phyloP scores from a whole-genome alignment of 2,797 vertebrate genomes.

The Pteronotus mesoamericanus region DNA sequence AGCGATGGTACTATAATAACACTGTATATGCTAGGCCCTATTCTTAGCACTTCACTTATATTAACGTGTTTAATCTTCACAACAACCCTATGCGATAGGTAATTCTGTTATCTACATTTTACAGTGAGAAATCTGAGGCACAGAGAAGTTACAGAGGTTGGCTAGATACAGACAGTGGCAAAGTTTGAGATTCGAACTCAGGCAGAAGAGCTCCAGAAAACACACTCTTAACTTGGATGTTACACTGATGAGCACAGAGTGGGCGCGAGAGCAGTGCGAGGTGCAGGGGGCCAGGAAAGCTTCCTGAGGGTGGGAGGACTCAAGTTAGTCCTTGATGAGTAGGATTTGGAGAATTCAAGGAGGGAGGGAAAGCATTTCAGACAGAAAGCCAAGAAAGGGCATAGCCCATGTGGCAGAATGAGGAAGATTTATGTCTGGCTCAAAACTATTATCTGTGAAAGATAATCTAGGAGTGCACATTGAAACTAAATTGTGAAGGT shows the following conservation, averaged over 20 bases:
- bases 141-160: neutral
- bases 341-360: neutral
- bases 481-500: neutral
- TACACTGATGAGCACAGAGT: neutral
- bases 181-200: neutral
- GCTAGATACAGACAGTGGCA: neutral
- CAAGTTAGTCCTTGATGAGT: neutral
- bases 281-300: neutral
- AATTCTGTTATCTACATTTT: neutral
- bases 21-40: neutral
- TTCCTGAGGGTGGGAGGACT: neutral
- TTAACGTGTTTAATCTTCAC: neutral
- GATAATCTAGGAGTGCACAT: neutral
- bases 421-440: neutral
- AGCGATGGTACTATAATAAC: no score
- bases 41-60: neutral
- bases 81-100: neutral
- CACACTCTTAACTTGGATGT: neutral
- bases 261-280: neutral
- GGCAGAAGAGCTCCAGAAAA: neutral
- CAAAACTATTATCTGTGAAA: neutral
- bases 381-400: neutral
- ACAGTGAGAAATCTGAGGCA: neutral
- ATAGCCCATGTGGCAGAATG: neutral
- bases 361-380: neutral